phyloP scores from a whole-genome alignment of 1,140 invertebrate genomes.

The Calliopsis andreniformis region DNA sequence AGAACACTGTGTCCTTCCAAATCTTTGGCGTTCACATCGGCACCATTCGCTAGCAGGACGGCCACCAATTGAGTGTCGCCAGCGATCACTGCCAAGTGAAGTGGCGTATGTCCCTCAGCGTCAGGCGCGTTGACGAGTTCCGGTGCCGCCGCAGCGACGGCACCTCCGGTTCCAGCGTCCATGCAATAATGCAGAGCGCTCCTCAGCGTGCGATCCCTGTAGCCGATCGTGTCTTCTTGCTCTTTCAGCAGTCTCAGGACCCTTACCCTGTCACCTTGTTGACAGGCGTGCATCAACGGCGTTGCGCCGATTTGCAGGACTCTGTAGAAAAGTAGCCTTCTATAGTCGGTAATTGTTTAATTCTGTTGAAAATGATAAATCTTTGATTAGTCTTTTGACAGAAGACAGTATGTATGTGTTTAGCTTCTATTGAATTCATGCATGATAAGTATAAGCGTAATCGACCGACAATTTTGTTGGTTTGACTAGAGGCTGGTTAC shows the following conservation, averaged over 20 bases:
- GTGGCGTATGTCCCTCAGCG: conserved; percentile 95
- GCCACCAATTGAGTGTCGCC: conserved; percentile 92
- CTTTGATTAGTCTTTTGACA: too few species aligned
- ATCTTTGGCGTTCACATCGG: conserved; percentile 94
- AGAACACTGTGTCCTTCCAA: conserved; percentile 97
- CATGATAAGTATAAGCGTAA: too few species aligned
- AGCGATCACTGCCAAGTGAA: conserved; percentile 96
- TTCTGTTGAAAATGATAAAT: too few species aligned
- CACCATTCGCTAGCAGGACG: conserved; percentile 89
- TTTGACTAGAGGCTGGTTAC: too few species aligned
- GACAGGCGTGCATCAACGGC: conserved; percentile 94
- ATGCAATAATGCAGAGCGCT: conserved; percentile 96
- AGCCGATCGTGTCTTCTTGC: conserved; percentile 77
- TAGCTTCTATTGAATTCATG: too few species aligned
- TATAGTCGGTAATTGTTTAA: too few species aligned
- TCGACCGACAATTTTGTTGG: too few species aligned
- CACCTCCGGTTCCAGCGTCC: conserved; percentile 88
- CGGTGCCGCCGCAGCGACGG: conserved; percentile 88
- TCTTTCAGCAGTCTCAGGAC: conserved; percentile 82
- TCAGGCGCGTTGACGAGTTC: conserved; percentile 91
- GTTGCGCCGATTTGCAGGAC: conserved; percentile 83
- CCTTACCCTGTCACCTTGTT: conserved; percentile 86
- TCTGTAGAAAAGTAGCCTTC: conserved; percentile 57
- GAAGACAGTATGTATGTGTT: too few species aligned
- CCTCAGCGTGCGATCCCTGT: conserved; percentile 91